Percentiles rank a stretch among this genome's conserved stretches.
phyloP scores from a whole-genome alignment of 2,888 invertebrate species.

The Aphidius colemani region DNA sequence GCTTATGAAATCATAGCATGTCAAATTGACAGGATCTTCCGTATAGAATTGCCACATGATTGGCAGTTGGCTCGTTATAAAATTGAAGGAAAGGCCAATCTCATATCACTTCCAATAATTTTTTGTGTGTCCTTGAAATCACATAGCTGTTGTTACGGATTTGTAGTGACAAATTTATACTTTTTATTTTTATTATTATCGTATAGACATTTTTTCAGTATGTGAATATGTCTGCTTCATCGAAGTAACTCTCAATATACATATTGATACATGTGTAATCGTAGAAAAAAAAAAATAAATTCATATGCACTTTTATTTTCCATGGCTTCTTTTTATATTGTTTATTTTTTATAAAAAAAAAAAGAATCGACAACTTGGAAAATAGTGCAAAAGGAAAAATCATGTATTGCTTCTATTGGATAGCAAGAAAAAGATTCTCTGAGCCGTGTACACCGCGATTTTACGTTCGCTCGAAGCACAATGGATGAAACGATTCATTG shows the following conservation, averaged over 20 bases:
- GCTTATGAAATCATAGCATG: conserved; percentile 2
- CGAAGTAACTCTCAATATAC: conserved; percentile 3
- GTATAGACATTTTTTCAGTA: not conserved
- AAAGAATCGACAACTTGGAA: not conserved
- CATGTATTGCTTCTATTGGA: conserved; percentile 22
- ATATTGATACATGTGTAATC: conserved; percentile 16
- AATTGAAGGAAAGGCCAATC: not conserved
- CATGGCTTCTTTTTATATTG: not conserved
- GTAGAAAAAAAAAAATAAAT: conserved; percentile 13
- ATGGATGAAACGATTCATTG: conserved; percentile 33
- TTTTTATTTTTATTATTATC: conserved; percentile 1
- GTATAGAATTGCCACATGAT: not conserved
- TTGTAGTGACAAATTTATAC: not conserved
- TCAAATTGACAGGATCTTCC: not conserved
- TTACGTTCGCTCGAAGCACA: conserved; percentile 32
- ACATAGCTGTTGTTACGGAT: too few relatives aligned
- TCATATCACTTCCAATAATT: not conserved
- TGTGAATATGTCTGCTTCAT: not conserved
- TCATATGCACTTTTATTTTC: conserved; percentile 13
- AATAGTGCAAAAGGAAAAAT: not conserved
- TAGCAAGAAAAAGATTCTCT: conserved; percentile 27
- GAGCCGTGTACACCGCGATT: conserved; percentile 31
- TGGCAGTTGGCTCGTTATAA: conserved; percentile 4
- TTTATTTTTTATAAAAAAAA: too few relatives aligned
- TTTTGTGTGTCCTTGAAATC: not conserved